Percentiles rank a stretch among this genome's conserved stretches.
These are phyloP conservation scores for Drosophila planitibia DNA, from an alignment of 2,888 invertebrate genomes.

Conservation along the genomic window DNA sequence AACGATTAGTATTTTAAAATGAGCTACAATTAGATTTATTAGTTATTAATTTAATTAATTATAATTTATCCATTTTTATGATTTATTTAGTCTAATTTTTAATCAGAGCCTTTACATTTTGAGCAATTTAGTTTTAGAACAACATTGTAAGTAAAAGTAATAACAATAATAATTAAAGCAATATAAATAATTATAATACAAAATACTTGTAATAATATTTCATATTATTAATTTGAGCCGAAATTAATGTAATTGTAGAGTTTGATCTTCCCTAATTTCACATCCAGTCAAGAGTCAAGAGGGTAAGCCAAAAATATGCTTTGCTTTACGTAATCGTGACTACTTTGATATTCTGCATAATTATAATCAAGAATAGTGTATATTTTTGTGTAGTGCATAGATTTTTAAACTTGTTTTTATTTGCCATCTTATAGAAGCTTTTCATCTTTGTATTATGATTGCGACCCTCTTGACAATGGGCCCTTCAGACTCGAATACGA, in stretches of 20 bases:
- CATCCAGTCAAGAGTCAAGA: neutral
- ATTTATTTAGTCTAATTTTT: neutral
- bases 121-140: neutral
- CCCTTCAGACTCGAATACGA: slow-evolving; percentile 17
- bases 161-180: neutral
- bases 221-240: neutral
- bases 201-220: neutral
- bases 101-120: neutral
- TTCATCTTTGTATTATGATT: slow-evolving; percentile 1
- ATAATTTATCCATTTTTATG: neutral
- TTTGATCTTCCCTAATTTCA: neutral
- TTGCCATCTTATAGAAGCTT: neutral
- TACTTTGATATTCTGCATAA: neutral
- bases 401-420: neutral
- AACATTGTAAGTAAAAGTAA: neutral
- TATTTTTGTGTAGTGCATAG: neutral
- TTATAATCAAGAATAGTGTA: neutral
- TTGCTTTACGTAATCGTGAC: neutral
- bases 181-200: neutral
- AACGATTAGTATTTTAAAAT: neutral
- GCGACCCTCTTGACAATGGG: slow-evolving; percentile 16
- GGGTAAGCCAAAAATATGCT: neutral
- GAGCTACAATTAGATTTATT: neutral
- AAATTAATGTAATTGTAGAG: neutral
- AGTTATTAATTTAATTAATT: neutral